Conservation (phyloP, 2,888 invertebrate species). For the Brachypalpus laphriformis region DNA sequence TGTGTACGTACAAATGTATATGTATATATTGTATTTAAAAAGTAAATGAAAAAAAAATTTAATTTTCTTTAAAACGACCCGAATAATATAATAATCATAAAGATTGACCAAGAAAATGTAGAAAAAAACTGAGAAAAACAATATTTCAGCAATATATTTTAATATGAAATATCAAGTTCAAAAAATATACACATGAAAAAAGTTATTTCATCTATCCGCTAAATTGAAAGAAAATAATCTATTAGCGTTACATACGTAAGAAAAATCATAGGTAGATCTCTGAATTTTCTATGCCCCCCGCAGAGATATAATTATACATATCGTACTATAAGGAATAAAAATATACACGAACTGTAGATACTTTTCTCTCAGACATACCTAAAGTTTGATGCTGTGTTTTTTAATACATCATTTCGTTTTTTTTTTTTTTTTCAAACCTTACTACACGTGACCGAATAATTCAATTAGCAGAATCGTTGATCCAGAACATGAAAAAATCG, state of each 20-base stretch:
- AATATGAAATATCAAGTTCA: no score
- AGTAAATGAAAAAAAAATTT: no score
- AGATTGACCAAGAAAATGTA: no score
- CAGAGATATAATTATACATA: neutral
- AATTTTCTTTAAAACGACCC: no score
- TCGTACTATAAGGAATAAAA: neutral
- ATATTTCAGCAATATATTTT: no score
- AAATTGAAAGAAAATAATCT: neutral
- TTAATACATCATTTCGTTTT: neutral
- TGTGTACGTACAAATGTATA: no score
- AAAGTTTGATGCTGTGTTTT: neutral
- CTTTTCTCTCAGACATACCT: neutral
- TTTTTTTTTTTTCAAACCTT: conserved; percentile 3
- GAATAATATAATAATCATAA: no score
- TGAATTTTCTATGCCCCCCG: neutral
- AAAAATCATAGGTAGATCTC: neutral
- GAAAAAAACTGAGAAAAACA: no score
- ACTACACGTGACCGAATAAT: conserved; percentile 40
- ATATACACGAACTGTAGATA: neutral
- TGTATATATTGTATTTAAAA: no score
- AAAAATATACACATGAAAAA: no score
- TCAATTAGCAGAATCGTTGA: conserved; percentile 22
- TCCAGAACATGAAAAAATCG: conserved; percentile 17
- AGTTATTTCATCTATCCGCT: no score
- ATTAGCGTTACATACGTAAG: neutral